Evolutionary conservation across 2,888 invertebrate species (phyloP).

Genomic region (Psylliodes chrysocephalus): DNA sequence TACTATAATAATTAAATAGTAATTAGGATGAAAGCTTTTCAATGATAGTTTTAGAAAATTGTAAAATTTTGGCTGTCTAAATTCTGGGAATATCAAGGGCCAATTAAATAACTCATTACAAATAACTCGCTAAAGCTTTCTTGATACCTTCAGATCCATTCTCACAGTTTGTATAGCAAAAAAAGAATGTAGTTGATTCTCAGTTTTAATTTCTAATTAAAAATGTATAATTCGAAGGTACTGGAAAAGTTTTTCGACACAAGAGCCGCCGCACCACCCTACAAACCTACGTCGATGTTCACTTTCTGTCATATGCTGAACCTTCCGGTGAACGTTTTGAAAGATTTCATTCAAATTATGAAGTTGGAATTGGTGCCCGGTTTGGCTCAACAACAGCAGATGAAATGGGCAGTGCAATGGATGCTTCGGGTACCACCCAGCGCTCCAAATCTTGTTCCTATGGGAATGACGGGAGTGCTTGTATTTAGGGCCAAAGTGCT

Average conservation of each 20-base stretch:
- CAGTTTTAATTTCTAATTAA: neutral
- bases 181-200: too few relatives aligned
- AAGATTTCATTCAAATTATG: conserved; percentile 93
- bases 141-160: too few relatives aligned
- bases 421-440: conserved; percentile 93
- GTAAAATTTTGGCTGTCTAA: too few relatives aligned
- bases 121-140: too few relatives aligned
- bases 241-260: conserved; percentile 94
- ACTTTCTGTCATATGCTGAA: conserved; percentile 88
- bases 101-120: too few relatives aligned
- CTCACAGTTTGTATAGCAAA: too few relatives aligned
- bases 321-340: conserved; percentile 86
- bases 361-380: conserved; percentile 72
- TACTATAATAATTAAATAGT: too few relatives aligned
- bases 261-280: conserved; percentile 89
- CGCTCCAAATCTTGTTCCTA: conserved; percentile 86
- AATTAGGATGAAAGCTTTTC: too few relatives aligned
- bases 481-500: conserved; percentile 88
- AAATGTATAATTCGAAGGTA: conserved; percentile 64
- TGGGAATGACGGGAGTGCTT: conserved; percentile 87
- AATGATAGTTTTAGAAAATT: too few relatives aligned
- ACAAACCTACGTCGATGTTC: conserved; percentile 87
- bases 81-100: too few relatives aligned
- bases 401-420: conserved; percentile 92
- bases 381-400: conserved; percentile 70